phyloP scores from a whole-genome alignment of 1,140 invertebrate species.

The Lasaia peninsularis region DNA sequence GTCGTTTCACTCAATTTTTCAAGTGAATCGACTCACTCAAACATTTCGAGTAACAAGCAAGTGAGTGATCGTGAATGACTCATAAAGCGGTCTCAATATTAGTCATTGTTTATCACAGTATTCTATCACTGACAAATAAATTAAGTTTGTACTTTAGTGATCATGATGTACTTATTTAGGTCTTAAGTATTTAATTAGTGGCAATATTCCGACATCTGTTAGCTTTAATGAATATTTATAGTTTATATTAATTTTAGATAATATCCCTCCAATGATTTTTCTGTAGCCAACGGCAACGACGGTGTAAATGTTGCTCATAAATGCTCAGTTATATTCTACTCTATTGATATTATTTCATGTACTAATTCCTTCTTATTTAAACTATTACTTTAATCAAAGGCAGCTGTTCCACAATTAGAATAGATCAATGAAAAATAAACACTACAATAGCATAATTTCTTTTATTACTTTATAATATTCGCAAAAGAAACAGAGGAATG shows the following conservation, averaged over 20 bases:
- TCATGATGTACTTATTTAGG: slow-evolving; percentile 38
- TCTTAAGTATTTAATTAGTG: slow-evolving; percentile 35
- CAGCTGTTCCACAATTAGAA: slow-evolving; percentile 53
- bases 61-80: background rate
- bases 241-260: slow-evolving; percentile 41
- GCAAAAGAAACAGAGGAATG: too few species aligned
- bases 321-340: slow-evolving; percentile 53
- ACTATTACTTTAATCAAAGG: slow-evolving; percentile 50
- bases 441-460: slow-evolving; percentile 59
- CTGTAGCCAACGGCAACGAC: slow-evolving; percentile 50
- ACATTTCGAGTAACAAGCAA: background rate
- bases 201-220: slow-evolving; percentile 51
- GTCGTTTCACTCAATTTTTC: background rate
- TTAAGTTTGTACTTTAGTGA: slow-evolving; percentile 42
- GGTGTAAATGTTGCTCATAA: slow-evolving; percentile 70
- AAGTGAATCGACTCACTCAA: background rate
- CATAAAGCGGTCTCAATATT: slow-evolving; percentile 28
- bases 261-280: slow-evolving; percentile 49
- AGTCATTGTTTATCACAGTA: slow-evolving; percentile 41
- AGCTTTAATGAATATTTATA: slow-evolving; percentile 58
- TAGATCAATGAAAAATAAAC: slow-evolving; percentile 67
- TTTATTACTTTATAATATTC: slow-evolving; percentile 27
- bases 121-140: slow-evolving; percentile 29
- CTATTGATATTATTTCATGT: slow-evolving; percentile 25
- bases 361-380: slow-evolving; percentile 20